Percentiles rank a stretch among this genome's conserved stretches.
phyloP scores from a whole-genome alignment of 92 coral and sea anemone genomes.

The Epizoanthus scotinus region DNA sequence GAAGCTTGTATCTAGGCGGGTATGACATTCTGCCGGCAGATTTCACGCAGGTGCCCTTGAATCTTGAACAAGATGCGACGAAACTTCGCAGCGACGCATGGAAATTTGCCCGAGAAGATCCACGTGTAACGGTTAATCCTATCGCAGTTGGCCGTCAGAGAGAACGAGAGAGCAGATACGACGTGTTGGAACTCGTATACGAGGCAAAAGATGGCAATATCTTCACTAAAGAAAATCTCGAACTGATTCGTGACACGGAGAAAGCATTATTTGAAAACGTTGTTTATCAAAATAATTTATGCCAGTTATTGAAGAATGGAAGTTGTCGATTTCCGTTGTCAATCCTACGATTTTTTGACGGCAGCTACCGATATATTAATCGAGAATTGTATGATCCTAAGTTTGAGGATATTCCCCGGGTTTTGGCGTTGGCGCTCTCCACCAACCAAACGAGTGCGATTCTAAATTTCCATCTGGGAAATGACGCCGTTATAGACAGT shows the following conservation, averaged over 20 bases:
- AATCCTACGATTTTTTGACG: constrained; percentile 89
- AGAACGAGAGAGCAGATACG: constrained; percentile 74
- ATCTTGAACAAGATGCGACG: constrained; percentile 81
- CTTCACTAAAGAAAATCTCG: constrained; percentile 66
- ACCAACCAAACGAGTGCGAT: constrained; percentile 70
- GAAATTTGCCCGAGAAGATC: constrained; percentile 90
- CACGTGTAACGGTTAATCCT: constrained; percentile 78
- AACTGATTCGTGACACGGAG: constrained; percentile 65
- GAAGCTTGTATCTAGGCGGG: constrained; percentile 70
- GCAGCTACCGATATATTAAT: constrained; percentile 65
- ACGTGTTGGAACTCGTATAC: constrained; percentile 85
- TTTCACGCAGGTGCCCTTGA: constrained; percentile 88
- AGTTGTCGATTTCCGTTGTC: constrained; percentile 77
- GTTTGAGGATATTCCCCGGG: constrained; percentile 58
- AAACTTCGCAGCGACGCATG: constrained; percentile 96
- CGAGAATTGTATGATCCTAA: constrained; percentile 72
- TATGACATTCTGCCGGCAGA: constrained; percentile 94
- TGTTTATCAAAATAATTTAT: constrained; percentile 69
- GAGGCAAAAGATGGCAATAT: constrained; percentile 69
- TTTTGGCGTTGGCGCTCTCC: constrained; percentile 61
- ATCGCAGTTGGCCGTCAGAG: constrained; percentile 72
- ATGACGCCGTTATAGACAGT: constrained; percentile 64
- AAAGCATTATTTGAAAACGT: constrained; percentile 61
- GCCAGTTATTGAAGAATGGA: constrained; percentile 57
- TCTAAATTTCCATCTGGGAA: constrained; percentile 82